Evolutionary conservation across 2,888 invertebrate genomes (phyloP).

Genomic region (Brenthis daphne): DNA sequence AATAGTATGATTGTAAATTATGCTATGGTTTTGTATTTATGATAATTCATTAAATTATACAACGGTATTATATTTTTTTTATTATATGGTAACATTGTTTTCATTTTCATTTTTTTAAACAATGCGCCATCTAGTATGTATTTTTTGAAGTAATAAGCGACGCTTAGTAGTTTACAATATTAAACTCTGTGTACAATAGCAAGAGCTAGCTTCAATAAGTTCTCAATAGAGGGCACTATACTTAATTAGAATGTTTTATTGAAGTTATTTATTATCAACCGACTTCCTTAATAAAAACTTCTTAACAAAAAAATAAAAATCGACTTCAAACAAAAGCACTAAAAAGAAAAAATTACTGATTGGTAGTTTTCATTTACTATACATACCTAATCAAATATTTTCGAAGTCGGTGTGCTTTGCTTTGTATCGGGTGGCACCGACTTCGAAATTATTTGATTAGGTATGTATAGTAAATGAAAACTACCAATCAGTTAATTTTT

Average conservation of each 20-base stretch:
- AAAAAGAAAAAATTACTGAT: too few species aligned
- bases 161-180: not conserved
- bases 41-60: not conserved
- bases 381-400: too few species aligned
- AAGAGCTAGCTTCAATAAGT: not conserved
- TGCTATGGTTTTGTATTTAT: not conserved
- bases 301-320: too few species aligned
- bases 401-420: too few species aligned
- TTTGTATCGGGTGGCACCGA: too few species aligned
- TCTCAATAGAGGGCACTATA: conserved; percentile 4
- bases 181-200: not conserved
- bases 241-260: not conserved
- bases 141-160: not conserved
- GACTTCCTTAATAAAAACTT: too few species aligned
- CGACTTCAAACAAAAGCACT: too few species aligned
- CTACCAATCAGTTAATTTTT: too few species aligned
- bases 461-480: too few species aligned
- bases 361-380: too few species aligned
- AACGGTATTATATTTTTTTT: not conserved
- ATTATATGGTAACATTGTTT: not conserved
- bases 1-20: too few species aligned
- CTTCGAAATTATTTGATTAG: too few species aligned
- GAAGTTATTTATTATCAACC: not conserved
- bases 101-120: not conserved
- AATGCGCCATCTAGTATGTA: conserved; percentile 7